phyloP scores from a whole-genome alignment of 2,888 invertebrate genomes.

The Trissolcus japonicus region DNA sequence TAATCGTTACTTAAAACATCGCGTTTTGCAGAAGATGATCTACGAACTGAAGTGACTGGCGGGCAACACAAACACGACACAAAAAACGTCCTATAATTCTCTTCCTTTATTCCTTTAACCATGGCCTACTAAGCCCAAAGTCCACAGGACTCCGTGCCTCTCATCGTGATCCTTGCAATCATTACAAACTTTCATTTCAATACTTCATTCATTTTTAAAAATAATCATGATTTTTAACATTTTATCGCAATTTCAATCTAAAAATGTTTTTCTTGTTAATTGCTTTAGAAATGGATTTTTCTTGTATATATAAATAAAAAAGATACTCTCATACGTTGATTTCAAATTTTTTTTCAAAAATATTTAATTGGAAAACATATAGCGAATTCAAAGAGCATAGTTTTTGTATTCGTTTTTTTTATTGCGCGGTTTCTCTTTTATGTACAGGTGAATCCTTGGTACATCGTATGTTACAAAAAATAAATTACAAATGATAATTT shows the following conservation, averaged over 20 bases:
- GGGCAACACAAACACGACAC: conserved; percentile 11
- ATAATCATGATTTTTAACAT: no score
- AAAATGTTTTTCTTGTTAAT: no score
- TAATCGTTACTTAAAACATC: conserved; percentile 25
- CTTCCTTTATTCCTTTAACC: conserved; percentile 26
- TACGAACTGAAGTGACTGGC: conserved; percentile 21
- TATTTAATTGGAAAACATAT: no score
- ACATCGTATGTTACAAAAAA: conserved; percentile 38
- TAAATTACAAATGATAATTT: conserved; percentile 39
- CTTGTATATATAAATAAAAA: no score
- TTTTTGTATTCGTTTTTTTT: neutral
- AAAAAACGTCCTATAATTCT: conserved; percentile 22
- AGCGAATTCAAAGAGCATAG: no score
- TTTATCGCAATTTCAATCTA: no score
- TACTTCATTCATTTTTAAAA: no score
- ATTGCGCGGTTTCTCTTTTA: conserved; percentile 24
- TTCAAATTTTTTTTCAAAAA: no score
- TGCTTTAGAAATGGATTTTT: no score
- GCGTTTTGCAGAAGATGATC: conserved; percentile 21
- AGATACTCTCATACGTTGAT: no score
- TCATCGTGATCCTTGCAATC: no score
- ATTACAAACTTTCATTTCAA: no score
- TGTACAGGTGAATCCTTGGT: conserved; percentile 32
- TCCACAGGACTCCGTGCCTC: neutral
- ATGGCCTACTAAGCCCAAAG: conserved; percentile 38